These are phyloP conservation scores for Phaedon cochleariae DNA, from an alignment of 2,888 invertebrate genomes.

Conservation along the genomic window DNA sequence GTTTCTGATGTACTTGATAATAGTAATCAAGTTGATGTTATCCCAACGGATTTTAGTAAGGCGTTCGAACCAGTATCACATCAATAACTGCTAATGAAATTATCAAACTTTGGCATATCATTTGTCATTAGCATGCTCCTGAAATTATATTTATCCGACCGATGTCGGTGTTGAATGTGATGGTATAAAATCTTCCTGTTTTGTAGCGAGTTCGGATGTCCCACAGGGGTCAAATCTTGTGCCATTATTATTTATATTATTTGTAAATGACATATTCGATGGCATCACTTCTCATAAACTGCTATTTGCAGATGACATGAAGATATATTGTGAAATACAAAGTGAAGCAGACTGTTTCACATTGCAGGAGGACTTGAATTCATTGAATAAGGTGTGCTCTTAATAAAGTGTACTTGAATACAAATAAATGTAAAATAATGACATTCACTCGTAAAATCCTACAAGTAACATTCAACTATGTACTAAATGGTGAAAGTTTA, in stretches of 20 bases:
- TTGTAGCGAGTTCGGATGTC: background rate
- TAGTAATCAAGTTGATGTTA: no score
- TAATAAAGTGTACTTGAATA: no score
- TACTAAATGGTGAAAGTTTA: constrained; percentile 5
- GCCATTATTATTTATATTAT: no score
- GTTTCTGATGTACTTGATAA: no score
- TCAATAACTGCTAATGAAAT: background rate
- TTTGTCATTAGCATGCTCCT: background rate
- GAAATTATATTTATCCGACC: constrained; percentile 1
- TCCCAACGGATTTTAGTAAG: background rate
- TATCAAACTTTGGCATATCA: constrained; percentile 2
- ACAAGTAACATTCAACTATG: constrained; percentile 4
- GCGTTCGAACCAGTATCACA: constrained; percentile 1
- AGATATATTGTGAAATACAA: background rate
- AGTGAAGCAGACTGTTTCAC: background rate
- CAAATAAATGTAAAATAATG: background rate
- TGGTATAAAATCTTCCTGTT: no score
- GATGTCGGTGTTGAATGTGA: no score
- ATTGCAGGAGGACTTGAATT: no score
- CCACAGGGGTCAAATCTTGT: background rate
- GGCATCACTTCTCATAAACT: background rate
- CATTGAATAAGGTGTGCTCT: no score
- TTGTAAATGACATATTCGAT: no score
- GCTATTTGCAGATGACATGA: constrained; percentile 5
- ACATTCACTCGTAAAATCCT: constrained; percentile 4